Evolutionary conservation across 2,797 vertebrate genomes (phyloP).

Genomic region (Hafferia zeledoni): DNA sequence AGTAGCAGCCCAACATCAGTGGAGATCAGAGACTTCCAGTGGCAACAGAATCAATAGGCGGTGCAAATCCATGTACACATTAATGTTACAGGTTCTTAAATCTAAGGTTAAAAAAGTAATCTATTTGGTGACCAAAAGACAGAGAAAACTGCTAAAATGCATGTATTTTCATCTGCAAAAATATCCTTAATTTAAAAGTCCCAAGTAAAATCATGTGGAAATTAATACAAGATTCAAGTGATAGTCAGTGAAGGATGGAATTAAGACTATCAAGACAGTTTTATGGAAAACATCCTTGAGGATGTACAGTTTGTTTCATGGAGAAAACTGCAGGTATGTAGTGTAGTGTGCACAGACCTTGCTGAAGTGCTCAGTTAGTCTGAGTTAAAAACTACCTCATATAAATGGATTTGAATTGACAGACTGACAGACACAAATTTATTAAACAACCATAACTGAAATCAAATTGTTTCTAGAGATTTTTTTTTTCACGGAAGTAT

Average conservation of each 20-base stretch:
- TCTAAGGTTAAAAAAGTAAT: not conserved
- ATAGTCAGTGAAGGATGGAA: not conserved
- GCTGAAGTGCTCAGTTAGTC: not conserved
- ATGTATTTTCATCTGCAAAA: not conserved
- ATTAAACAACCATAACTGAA: not conserved
- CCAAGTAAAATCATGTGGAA: not conserved
- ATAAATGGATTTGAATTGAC: not conserved
- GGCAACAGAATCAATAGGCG: not conserved
- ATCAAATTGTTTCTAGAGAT: not conserved
- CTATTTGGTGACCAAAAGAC: not conserved
- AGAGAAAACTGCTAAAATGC: not conserved
- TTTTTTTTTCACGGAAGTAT: not conserved
- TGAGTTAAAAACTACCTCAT: not conserved
- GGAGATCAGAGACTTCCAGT: not conserved
- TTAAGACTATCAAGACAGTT: not conserved
- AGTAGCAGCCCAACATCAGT: not conserved
- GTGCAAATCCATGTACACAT: not conserved
- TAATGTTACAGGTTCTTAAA: not conserved
- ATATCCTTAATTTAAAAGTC: not conserved
- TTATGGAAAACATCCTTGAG: not conserved
- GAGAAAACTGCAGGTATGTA: not conserved
- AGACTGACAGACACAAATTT: not conserved
- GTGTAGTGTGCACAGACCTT: not conserved
- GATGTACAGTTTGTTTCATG: not conserved
- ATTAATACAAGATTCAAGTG: not conserved